Percentiles rank a stretch among this genome's conserved stretches.
These are phyloP conservation scores for Gonocerus acuteangulatus DNA, from an alignment of 2,888 invertebrate species.

Conservation along the genomic window DNA sequence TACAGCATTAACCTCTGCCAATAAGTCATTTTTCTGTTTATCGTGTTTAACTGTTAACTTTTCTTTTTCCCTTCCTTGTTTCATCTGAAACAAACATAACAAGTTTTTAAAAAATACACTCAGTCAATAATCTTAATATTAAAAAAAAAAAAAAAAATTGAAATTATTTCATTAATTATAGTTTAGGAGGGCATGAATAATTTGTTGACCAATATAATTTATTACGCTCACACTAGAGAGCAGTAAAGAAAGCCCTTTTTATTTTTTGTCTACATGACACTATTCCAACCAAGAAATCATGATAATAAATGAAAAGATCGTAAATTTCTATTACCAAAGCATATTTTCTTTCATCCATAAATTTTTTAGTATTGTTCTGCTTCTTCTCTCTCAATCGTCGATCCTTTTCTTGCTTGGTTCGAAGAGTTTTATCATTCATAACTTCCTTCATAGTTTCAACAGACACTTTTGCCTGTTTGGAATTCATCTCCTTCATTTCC, in stretches of 20 bases:
- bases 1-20: constrained; percentile 79
- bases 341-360: constrained; percentile 87
- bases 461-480: constrained; percentile 88
- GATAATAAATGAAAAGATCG: too few species aligned
- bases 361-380: constrained; percentile 94
- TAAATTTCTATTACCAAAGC: constrained; percentile 43
- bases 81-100: constrained; percentile 54
- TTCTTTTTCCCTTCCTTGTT: constrained; percentile 85
- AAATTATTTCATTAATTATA: too few species aligned
- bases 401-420: constrained; percentile 95
- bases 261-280: too few species aligned
- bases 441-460: constrained; percentile 96
- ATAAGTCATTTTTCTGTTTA: constrained; percentile 82
- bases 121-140: not conserved
- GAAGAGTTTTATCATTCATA: constrained; percentile 87
- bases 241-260: too few species aligned
- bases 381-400: constrained; percentile 87
- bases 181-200: too few species aligned
- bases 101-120: not conserved
- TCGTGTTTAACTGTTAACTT: constrained; percentile 86
- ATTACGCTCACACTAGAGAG: too few species aligned
- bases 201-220: too few species aligned
- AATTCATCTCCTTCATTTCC: constrained; percentile 92
- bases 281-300: too few species aligned
- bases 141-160: not conserved